These are phyloP conservation scores for Panagrolaimus sp. DNA, from an alignment of 1,140 invertebrate genomes.

Conservation along the genomic window DNA sequence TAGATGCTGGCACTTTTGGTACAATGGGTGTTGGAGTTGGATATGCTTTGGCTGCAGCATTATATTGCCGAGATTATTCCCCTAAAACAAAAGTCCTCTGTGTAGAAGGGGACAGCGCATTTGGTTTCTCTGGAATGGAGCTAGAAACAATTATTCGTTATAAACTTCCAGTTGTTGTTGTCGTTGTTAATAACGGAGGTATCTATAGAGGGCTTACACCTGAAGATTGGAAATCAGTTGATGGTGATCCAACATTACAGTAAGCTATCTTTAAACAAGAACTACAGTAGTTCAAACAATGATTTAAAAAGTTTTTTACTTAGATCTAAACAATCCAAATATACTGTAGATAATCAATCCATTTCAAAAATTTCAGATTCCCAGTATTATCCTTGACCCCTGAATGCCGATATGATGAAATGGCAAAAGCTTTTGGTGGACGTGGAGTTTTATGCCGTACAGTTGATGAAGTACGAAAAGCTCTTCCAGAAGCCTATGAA, in stretches of 20 bases:
- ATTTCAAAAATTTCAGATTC: conserved; percentile 64
- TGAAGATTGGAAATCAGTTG: conserved; percentile 69
- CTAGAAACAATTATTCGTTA: conserved; percentile 88
- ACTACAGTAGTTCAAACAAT: no score
- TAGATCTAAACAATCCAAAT: no score
- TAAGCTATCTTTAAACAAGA: conserved; percentile 57
- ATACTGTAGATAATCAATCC: conserved; percentile 1
- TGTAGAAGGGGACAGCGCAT: conserved; percentile 87
- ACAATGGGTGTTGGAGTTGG: conserved; percentile 93
- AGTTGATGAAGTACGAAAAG: conserved; percentile 69
- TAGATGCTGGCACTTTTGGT: conserved; percentile 74
- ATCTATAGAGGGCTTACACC: conserved; percentile 79
- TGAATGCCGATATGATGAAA: conserved; percentile 77
- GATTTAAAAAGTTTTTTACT: no score
- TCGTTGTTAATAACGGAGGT: conserved; percentile 92
- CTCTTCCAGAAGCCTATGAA: conserved; percentile 67
- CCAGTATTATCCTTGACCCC: conserved; percentile 74
- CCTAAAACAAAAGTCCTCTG: conserved; percentile 75
- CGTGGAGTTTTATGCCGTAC: conserved; percentile 74
- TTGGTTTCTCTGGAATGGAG: conserved; percentile 96
- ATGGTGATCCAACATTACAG: conserved; percentile 64
- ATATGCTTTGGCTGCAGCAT: conserved; percentile 82
- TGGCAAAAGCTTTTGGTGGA: conserved; percentile 76
- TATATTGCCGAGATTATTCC: conserved; percentile 75
- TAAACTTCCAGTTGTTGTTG: conserved; percentile 78